These are phyloP conservation scores for Drosophila lowei DNA, from an alignment of 1,140 invertebrate species.

Conservation along the genomic window DNA sequence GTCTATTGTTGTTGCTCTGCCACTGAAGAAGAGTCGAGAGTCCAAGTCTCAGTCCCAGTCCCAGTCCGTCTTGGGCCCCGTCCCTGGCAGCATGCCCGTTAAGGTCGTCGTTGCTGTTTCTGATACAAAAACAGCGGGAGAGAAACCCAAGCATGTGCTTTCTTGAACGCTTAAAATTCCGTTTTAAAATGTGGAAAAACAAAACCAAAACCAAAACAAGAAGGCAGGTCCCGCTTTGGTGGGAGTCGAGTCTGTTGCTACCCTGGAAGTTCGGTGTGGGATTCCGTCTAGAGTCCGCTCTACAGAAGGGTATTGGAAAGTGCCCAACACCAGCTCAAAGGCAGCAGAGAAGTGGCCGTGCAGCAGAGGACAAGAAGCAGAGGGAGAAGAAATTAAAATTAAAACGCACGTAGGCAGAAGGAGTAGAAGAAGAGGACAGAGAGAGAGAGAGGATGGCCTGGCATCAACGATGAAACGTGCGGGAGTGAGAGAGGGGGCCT, in stretches of 20 bases:
- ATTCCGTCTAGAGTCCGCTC: no score
- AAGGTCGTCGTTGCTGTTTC: slow-evolving; percentile 40
- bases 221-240: background rate
- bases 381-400: slow-evolving; percentile 52
- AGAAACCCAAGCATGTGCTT: slow-evolving; percentile 27
- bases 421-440: background rate
- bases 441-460: background rate
- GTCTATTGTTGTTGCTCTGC: slow-evolving; percentile 39
- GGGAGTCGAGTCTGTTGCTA: no score
- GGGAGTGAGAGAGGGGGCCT: no score
- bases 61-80: slow-evolving; percentile 12
- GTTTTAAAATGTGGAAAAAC: slow-evolving; percentile 49
- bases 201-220: slow-evolving; percentile 31
- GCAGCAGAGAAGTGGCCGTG: slow-evolving; percentile 28
- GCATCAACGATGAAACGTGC: background rate
- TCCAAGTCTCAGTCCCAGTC: slow-evolving; percentile 39
- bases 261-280: no score
- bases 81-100: slow-evolving; percentile 27
- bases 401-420: slow-evolving; percentile 63
- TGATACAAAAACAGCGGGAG: slow-evolving; percentile 17
- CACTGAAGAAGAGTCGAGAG: slow-evolving; percentile 29
- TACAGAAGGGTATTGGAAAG: no score
- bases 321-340: slow-evolving; percentile 28
- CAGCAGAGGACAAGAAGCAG: background rate
- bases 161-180: slow-evolving; percentile 50